These are phyloP conservation scores for Salarias fasciatus DNA, from an alignment of 2,797 vertebrate species.

Conservation along the genomic window DNA sequence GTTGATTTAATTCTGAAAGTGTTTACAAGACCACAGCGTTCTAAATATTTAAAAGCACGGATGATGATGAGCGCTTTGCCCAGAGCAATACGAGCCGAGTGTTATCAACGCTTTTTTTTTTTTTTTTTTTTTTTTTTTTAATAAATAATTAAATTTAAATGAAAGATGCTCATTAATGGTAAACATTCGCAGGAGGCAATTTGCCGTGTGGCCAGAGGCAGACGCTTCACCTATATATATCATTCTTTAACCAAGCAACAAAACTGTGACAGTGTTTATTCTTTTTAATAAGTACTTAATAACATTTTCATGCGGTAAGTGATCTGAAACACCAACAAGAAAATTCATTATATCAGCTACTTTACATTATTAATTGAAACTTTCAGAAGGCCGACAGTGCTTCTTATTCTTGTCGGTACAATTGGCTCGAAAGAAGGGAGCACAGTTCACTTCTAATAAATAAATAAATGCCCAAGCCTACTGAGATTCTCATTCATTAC, in stretches of 20 bases:
- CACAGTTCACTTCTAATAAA: slow-evolving; percentile 12
- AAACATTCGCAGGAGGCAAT: background rate
- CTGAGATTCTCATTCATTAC: too few species aligned
- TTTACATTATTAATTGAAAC: slow-evolving; percentile 6
- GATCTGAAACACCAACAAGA: background rate
- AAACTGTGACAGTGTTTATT: background rate
- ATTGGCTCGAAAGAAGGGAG: background rate
- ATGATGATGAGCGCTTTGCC: background rate
- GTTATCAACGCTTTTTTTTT: slow-evolving; percentile 2
- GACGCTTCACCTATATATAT: background rate
- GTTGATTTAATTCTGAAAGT: slow-evolving; percentile 27
- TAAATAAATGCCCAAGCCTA: background rate
- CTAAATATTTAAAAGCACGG: slow-evolving; percentile 14
- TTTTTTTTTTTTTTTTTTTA: slow-evolving; percentile 2
- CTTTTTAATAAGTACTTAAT: background rate
- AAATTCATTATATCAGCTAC: slow-evolving; percentile 14
- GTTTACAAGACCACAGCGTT: slow-evolving; percentile 11
- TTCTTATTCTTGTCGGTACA: slow-evolving; percentile 8
- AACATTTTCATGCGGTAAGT: background rate
- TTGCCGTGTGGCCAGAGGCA: background rate
- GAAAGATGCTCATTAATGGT: background rate
- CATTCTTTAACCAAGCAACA: background rate
- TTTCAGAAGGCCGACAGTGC: background rate
- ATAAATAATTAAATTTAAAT: slow-evolving; percentile 5
- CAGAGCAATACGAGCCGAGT: slow-evolving; percentile 6